Conservation (phyloP, 2,888 invertebrate species). For the Chymomyza caudatula region DNA sequence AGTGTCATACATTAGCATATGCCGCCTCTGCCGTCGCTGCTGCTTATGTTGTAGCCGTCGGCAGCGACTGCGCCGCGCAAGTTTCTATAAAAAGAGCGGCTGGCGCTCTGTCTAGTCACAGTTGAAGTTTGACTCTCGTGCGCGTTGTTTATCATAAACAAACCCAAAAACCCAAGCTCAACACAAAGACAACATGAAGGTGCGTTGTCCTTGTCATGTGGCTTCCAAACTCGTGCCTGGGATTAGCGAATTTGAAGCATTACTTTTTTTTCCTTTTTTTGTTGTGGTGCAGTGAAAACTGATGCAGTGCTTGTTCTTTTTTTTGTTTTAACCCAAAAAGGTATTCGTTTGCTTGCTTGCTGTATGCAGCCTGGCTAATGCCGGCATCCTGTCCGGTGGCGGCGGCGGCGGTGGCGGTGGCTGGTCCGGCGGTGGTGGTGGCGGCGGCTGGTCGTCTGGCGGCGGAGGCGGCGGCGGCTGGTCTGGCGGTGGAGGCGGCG, state of each 20-base stretch:
- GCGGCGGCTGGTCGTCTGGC: conserved; percentile 27
- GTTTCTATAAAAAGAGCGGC: conserved; percentile 48
- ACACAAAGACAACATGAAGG: conserved; percentile 55
- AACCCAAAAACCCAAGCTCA: conserved; percentile 19
- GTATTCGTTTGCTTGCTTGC: conserved; percentile 68
- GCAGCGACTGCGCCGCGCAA: background rate
- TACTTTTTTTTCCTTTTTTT: conserved; percentile 18
- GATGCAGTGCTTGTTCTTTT: background rate
- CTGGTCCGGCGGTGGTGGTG: conserved; percentile 27
- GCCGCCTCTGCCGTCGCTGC: background rate
- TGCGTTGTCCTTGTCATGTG: conserved; percentile 32
- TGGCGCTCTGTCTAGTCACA: conserved; percentile 39
- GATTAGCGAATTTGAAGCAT: conserved; percentile 35
- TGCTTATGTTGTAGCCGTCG: background rate
- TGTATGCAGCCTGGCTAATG: conserved; percentile 58
- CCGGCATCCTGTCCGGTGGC: conserved; percentile 56
- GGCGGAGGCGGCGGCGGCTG: conserved; percentile 7
- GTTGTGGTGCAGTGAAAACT: conserved; percentile 20
- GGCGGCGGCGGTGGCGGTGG: conserved; percentile 42
- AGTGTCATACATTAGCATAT: conserved; percentile 50
- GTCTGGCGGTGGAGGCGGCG: conserved; percentile 16
- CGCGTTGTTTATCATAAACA: conserved; percentile 22
- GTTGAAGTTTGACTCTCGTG: conserved; percentile 57
- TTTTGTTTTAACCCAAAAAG: conserved; percentile 31
- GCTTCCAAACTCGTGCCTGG: conserved; percentile 31